These are phyloP conservation scores for Camarhynchus parvulus DNA, from an alignment of 2,113 vertebrate species.

Conservation along the genomic window DNA sequence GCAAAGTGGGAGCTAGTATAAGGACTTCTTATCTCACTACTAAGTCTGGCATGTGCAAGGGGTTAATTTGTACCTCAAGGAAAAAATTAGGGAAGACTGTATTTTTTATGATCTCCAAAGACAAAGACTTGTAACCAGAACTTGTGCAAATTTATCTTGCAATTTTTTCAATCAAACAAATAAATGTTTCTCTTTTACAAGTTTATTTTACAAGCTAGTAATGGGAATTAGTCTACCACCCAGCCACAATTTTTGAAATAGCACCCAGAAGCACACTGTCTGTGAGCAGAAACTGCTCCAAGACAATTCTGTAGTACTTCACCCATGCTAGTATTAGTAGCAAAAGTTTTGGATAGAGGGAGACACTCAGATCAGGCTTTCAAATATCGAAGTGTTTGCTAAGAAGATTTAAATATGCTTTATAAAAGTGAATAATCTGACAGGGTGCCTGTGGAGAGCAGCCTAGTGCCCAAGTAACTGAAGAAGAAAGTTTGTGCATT, in stretches of 20 bases:
- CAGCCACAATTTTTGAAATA: background rate
- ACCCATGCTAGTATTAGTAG: background rate
- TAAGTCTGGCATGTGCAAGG: background rate
- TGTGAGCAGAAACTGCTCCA: background rate
- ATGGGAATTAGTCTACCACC: background rate
- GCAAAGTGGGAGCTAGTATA: background rate
- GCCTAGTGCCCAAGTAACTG: background rate
- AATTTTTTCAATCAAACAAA: background rate
- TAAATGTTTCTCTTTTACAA: background rate
- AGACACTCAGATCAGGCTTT: background rate
- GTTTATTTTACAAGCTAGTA: background rate
- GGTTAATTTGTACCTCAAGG: background rate
- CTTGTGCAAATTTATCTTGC: background rate
- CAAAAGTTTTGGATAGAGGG: background rate
- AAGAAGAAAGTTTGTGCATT: background rate
- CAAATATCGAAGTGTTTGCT: background rate
- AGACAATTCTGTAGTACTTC: background rate
- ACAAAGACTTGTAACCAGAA: background rate
- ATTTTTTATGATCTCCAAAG: background rate
- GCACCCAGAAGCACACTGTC: background rate
- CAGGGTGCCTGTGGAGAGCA: background rate
- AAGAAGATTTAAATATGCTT: background rate
- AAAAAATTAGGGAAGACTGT: background rate
- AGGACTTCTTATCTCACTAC: background rate
- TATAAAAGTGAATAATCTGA: background rate